Evolutionary conservation across 2,888 invertebrate genomes (phyloP).

Genomic region (Thereva nobilitata): DNA sequence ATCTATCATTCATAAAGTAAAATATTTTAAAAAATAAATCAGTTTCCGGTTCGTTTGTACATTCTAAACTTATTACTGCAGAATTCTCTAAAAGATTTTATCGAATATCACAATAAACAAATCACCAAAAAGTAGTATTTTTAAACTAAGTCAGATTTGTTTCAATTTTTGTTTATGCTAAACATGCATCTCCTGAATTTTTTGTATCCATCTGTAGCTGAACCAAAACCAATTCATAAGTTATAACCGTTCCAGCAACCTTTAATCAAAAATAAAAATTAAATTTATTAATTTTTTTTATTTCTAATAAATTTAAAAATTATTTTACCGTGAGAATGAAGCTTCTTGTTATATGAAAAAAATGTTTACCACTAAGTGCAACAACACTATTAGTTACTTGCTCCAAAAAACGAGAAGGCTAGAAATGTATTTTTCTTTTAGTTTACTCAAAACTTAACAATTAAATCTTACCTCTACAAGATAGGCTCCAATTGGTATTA

Average conservation of each 20-base stretch:
- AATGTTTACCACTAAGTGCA: conserved; percentile 63
- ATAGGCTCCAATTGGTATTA: conserved; percentile 58
- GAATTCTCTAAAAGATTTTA: too few species aligned
- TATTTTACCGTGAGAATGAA: conserved; percentile 60
- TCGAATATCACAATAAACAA: too few species aligned
- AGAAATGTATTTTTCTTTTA: conserved; percentile 36
- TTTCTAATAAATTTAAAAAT: neutral
- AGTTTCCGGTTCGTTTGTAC: too few species aligned
- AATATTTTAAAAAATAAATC: too few species aligned
- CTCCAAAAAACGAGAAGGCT: conserved; percentile 62
- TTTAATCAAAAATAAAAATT: conserved; percentile 47
- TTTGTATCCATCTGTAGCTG: conserved; percentile 44
- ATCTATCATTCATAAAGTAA: too few species aligned
- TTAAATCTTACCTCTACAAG: conserved; percentile 56
- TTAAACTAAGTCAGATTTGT: too few species aligned
- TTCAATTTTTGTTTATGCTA: too few species aligned
- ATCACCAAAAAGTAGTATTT: too few species aligned
- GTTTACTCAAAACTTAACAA: neutral
- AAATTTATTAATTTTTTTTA: neutral
- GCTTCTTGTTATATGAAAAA: conserved; percentile 62
- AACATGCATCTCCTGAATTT: conserved; percentile 45
- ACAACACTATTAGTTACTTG: conserved; percentile 61
- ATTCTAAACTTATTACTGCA: too few species aligned
- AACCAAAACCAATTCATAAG: conserved; percentile 49
- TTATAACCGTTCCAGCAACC: conserved; percentile 67